Conservation (phyloP, 1,140 invertebrate genomes). For the Aradophagus sp. region DNA sequence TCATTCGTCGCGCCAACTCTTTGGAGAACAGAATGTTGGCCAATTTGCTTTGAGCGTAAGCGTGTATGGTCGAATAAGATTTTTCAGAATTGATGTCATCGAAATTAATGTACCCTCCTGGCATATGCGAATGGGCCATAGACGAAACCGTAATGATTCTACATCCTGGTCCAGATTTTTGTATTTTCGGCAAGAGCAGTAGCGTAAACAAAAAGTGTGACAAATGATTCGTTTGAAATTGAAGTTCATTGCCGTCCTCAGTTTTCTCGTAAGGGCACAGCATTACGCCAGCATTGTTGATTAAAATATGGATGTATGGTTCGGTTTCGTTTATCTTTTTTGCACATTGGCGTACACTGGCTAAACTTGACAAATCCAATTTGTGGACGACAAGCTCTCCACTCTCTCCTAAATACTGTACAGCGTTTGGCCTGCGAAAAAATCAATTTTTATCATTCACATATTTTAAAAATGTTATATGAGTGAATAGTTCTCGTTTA, state of each 20-base stretch:
- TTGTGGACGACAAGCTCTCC: conserved; percentile 78
- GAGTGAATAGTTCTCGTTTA: not conserved
- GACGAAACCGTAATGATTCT: conserved; percentile 84
- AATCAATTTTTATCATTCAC: no score
- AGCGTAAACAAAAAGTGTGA: conserved; percentile 90
- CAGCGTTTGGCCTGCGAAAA: conserved; percentile 56
- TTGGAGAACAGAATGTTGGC: conserved; percentile 84
- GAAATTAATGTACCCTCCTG: not conserved
- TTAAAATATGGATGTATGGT: conserved; percentile 81
- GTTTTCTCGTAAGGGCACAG: conserved; percentile 80
- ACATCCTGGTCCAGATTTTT: conserved; percentile 75
- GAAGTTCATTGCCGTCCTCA: conserved; percentile 87
- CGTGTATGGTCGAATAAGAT: conserved; percentile 76
- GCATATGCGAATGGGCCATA: conserved; percentile 74
- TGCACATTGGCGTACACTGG: conserved; percentile 83
- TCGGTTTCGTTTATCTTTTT: conserved; percentile 78
- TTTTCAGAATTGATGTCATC: conserved; percentile 69
- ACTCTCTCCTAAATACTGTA: conserved; percentile 68
- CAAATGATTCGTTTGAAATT: conserved; percentile 86
- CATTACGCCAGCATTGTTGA: conserved; percentile 90
- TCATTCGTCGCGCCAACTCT: conserved; percentile 77
- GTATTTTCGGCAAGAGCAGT: conserved; percentile 81
- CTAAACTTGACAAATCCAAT: conserved; percentile 83
- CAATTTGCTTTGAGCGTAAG: conserved; percentile 84
- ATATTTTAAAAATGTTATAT: not conserved